phyloP scores from a whole-genome alignment of 2,888 invertebrate species.

The Drosophila borborema region DNA sequence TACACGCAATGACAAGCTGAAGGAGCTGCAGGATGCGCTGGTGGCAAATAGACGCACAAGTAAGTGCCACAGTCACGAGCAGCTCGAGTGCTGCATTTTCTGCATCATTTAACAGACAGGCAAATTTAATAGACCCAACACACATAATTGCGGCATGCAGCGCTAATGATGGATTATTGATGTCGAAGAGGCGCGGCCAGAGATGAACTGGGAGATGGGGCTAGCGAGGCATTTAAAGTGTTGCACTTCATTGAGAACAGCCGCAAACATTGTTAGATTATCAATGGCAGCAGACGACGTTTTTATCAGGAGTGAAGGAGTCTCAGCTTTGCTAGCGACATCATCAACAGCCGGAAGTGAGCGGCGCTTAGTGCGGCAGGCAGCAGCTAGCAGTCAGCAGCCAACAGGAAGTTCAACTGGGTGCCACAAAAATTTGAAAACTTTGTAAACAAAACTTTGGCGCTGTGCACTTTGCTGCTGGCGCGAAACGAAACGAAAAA shows the following conservation, averaged over 20 bases:
- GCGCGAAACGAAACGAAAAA: conserved; percentile 63
- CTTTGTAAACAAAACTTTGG: conserved; percentile 81
- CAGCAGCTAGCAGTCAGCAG: conserved; percentile 28
- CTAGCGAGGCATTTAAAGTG: neutral
- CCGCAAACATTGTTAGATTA: conserved; percentile 39
- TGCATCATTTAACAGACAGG: conserved; percentile 69
- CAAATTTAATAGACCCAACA: conserved; percentile 64
- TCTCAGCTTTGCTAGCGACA: conserved; percentile 22
- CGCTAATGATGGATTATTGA: conserved; percentile 71
- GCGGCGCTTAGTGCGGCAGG: conserved; percentile 50
- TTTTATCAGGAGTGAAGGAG: neutral
- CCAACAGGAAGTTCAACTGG: conserved; percentile 73
- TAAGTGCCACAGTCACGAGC: conserved; percentile 47
- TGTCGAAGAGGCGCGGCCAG: neutral
- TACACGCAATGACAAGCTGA: conserved; percentile 75
- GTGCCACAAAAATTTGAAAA: conserved; percentile 80
- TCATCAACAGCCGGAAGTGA: conserved; percentile 68
- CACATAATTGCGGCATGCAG: conserved; percentile 67
- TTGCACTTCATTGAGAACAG: conserved; percentile 18
- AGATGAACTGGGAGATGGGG: neutral
- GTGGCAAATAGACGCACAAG: conserved; percentile 55
- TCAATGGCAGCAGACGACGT: conserved; percentile 28
- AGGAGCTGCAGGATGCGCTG: conserved; percentile 49
- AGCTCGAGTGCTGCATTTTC: conserved; percentile 55
- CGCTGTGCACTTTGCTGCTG: conserved; percentile 73